Conservation (phyloP, 2,113 vertebrate genomes). For the Toxostoma redivivum region DNA sequence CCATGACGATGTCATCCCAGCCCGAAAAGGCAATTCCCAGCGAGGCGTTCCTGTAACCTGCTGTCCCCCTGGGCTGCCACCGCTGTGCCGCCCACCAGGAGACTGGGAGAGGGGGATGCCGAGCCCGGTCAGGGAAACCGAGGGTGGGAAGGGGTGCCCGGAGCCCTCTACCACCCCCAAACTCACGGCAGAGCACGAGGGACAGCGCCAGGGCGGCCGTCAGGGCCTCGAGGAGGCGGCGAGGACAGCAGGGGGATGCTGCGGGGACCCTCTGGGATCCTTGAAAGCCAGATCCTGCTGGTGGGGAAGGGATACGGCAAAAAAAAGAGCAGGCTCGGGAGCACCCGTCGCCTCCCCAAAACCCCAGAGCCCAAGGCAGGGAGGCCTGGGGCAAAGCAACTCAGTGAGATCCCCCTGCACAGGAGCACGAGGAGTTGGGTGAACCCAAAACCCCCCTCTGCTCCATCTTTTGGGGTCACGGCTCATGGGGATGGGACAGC, state of each 20-base stretch:
- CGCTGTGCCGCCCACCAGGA: background rate
- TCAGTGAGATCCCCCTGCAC: background rate
- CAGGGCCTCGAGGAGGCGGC: background rate
- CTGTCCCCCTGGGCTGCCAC: background rate
- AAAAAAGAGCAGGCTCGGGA: background rate
- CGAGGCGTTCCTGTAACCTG: background rate
- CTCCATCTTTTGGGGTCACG: background rate
- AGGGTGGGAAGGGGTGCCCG: background rate
- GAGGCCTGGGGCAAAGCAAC: background rate
- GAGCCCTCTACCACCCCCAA: background rate
- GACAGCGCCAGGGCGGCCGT: background rate
- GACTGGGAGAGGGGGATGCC: background rate
- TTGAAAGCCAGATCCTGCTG: background rate
- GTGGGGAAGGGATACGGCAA: background rate
- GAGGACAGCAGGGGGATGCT: background rate
- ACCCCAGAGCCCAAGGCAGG: background rate
- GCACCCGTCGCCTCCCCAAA: rapidly evolving
- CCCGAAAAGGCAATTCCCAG: background rate
- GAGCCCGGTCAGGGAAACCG: background rate
- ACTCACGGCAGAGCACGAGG: background rate
- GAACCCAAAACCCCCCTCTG: background rate
- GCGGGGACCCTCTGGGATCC: no score
- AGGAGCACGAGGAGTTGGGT: background rate
- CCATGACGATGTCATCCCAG: background rate
- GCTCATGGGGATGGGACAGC: background rate